Conservation (phyloP, 2,113 vertebrate genomes). For the Epinephelus cyanopodus region DNA sequence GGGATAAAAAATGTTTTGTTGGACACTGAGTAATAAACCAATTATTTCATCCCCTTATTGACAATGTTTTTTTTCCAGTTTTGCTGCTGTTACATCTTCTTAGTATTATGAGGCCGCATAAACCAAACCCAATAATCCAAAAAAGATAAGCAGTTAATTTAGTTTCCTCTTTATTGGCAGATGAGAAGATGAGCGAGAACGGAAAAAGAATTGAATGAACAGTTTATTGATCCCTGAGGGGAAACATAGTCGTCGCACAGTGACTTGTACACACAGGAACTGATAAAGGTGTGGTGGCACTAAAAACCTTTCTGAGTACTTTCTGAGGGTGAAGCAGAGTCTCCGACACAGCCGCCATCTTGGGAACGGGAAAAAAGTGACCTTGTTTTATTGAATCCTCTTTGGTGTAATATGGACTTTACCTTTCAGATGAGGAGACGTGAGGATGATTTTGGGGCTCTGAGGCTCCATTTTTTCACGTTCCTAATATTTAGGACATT, state of each 20-base stretch:
- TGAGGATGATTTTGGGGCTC: neutral
- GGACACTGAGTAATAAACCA: neutral
- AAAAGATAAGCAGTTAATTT: conserved; percentile 12
- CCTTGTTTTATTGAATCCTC: neutral
- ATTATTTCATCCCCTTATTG: neutral
- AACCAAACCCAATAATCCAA: neutral
- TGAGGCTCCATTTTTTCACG: neutral
- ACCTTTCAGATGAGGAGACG: neutral
- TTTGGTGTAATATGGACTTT: neutral
- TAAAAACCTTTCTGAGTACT: no score
- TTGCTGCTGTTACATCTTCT: neutral
- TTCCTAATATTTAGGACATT: neutral
- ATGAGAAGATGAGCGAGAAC: neutral
- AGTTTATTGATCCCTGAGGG: conserved; percentile 14
- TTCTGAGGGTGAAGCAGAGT: no score
- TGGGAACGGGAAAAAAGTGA: no score
- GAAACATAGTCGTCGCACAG: neutral
- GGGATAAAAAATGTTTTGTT: no score
- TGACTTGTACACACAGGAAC: neutral
- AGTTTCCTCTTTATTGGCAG: neutral
- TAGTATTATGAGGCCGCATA: no score
- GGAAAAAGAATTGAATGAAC: neutral
- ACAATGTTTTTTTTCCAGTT: no score
- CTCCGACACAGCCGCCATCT: no score
- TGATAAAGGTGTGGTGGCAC: neutral